Base-by-base conservation (phyloP, 2,888 invertebrate genomes). In the Spodoptera picta region DNA sequence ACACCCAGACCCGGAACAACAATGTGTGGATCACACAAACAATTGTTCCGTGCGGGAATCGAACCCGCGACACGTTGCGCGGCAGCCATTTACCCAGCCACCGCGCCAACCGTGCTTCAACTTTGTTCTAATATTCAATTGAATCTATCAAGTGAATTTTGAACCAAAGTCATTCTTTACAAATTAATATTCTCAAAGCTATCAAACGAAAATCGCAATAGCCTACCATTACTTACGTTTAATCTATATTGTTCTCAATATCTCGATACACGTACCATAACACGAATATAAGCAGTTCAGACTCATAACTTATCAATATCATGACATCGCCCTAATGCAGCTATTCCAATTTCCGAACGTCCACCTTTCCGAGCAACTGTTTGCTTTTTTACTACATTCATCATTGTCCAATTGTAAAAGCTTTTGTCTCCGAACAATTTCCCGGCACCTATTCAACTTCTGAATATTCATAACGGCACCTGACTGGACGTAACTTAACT, bases 261-360 rank as follows among this genome's bases (percentile, higher is more conserved):
- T 75, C 73, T 71, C 70, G 69, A 79, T 80, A 73, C 60, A 52
- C 54, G 67, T 59, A 65, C 72, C 60, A 73, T 75, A 72, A 80
- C 64, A 60, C 60, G 76, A 48, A 56, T 76, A 60, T 73, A 72
- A 70, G 73, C 75, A 79, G 77, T 84, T 80, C 83, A 80, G 80
- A 71, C 82, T 85, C 90, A 87, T 91, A 92, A 92, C 88, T 92
- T 89, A 85, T 87, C 87, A 83, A 80, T 90, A 90, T 90, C 90
- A 79, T 81, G 87, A 88, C 87, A 80, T 80, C 83, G 84, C 78
- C 79, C 89, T 92, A 92, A 92, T 91, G 89, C 86, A 86, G 82
- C 88, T 84, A 89, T 92, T 92, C 91, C 93, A 93, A 94, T 93
- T 93, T 93, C 93, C 92, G 89, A 87, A 80, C 84, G 83, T 80